Base-by-base conservation (phyloP, 92 coral and sea anemone species). In the Desmophyllum pertusum region DNA sequence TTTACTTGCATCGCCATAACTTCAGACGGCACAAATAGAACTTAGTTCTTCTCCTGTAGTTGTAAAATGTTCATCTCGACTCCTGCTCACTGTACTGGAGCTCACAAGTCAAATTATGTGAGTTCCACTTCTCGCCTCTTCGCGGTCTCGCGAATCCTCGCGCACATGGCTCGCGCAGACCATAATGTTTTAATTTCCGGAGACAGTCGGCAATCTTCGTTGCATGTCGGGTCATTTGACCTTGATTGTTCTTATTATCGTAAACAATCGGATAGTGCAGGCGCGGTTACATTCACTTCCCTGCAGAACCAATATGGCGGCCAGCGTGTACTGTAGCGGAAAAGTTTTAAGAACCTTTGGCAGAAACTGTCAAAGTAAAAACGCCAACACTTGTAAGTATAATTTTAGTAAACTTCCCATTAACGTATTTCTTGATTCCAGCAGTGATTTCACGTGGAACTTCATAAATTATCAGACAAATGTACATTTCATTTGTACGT, bases 231-330 rank as follows among this genome's bases (percentile, higher is more conserved):
- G 7, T 18, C 1, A 14, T 15, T 19, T 74, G 83, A 73, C 92
- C 89, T 89, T 89, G 86, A 84, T 73, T 84, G 89, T 84, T 81
- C 86, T 62, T 37, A 38, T 30, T 14, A 10, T 57, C 86, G 86
- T 70, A 72, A 71, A 82, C 86, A 84, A 84, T 84, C 53, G 61
- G 40, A 33, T 17, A 91, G 85, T 74, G 82, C 35, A 89, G 90
- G 98, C 93, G 90, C 81, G 98, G 98, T 62, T 92, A 86, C 98
- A 14, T 39, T 39, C 31, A 73, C 71, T 70, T 71, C 76, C 75
- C 74, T 76, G 45, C 85, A 55, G 70, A 75, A 83, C 80, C 95
- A 96, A 94, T 70, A 96, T 96, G 98, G 98, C 98, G 94, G 93
- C 98, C 89, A 92, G 91, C 68, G 63, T 92, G 85, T 89, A 88